Base-by-base conservation (phyloP, 2,888 invertebrate species). In the Pocota personata region DNA sequence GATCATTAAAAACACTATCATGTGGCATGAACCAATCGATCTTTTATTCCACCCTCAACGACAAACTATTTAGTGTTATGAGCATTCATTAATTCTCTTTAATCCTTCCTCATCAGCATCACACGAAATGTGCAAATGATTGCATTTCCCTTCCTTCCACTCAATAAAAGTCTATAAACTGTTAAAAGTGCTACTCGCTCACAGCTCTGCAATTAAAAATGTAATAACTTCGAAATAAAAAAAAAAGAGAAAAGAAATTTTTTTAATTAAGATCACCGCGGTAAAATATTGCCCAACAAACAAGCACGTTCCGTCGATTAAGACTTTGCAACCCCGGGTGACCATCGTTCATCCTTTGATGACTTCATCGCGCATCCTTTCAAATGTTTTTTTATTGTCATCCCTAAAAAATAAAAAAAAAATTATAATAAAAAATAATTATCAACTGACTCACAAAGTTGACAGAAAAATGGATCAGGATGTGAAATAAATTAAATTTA, bases 401-500 rank as follows among this genome's bases (percentile, higher is more conserved):
- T 82, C 72, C 60, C 43, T 72, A 40, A 58, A 43, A 73, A 40
- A 8, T 52, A 40, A 37, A 40, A 8, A 60, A 40, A 37, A 35
- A 52, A 60, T 50, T 43, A 67, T 48, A 73, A 66, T 64, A 46
- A 50, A 60, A 62, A 73, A 66, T 69, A 46, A 57, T 64, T 57
- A 71, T 62, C 37, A 43, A 50, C 46, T 69, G 66, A 57, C 75
- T 32, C 50, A 43, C n/a, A 58, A 16, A 37, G 58, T 19, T 32
- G 46, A 60, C 14, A 40, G n/a, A n/a, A 27, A 58, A 30, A 43
- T n/a, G 37, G 16, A 57, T 62, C 24, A 77, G 58, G 62, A 78
- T 77, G 86, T 82, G 82, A 82, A 86, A 86, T 66, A 72, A 86
- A 86, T 86, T 82, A 86, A 82, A 77, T 80, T 73, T 55, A 82